These are phyloP conservation scores for Nebria brevicollis DNA, from an alignment of 2,888 invertebrate species.

Conservation along the genomic window DNA sequence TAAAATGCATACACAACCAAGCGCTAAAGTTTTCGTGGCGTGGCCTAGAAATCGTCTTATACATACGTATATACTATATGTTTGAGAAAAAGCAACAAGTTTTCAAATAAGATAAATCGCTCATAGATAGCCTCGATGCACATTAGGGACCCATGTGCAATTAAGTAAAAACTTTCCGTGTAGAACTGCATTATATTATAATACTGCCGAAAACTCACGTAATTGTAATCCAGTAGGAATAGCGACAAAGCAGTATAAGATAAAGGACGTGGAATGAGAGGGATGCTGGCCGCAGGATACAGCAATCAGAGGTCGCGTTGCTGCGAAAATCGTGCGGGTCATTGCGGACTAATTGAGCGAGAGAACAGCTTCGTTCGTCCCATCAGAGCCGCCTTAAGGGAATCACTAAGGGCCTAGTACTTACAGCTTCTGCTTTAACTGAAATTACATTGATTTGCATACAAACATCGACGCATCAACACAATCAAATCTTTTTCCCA, in stretches of 20 bases:
- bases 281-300: neutral
- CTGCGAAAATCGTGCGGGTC: slow-evolving; percentile 8
- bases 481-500: too few species aligned
- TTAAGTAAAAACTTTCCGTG: neutral
- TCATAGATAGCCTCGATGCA: neutral
- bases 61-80: neutral
- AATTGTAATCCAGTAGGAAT: slow-evolving; percentile 1
- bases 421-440: neutral
- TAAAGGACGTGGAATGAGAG: neutral
- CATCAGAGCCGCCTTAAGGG: neutral
- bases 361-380: slow-evolving; percentile 1
- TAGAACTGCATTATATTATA: neutral
- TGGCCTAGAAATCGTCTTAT: too few species aligned
- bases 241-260: neutral
- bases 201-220: slow-evolving; percentile 1
- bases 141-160: neutral
- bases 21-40: too few species aligned
- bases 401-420: neutral
- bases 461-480: too few species aligned
- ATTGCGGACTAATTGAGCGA: slow-evolving; percentile 17
- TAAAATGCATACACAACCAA: too few species aligned
- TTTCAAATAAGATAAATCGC: neutral
- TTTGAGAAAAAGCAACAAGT: neutral
- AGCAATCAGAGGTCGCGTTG: neutral
- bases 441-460: too few species aligned